Conservation (phyloP, 2,797 vertebrate genomes). For the Hydrocynus forskahlii region DNA sequence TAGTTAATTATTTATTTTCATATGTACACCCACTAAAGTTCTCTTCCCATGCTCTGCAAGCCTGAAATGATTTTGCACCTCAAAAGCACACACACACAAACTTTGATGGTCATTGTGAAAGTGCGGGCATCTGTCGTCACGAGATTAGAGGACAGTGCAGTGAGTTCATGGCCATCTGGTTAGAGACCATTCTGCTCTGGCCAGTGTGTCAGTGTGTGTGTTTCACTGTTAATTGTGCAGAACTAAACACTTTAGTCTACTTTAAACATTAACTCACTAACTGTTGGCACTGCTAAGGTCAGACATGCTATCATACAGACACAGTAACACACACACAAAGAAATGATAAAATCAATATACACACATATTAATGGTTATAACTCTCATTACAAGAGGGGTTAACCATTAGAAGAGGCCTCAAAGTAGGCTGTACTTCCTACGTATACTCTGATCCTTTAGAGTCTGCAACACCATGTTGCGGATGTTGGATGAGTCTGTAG, state of each 20-base stretch:
- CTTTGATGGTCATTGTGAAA: conserved; percentile 3
- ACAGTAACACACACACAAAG: too few relatives aligned
- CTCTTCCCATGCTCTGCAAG: conserved; percentile 29
- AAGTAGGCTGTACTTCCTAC: too few relatives aligned
- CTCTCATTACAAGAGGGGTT: too few relatives aligned
- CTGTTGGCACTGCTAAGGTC: neutral
- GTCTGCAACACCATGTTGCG: too few relatives aligned
- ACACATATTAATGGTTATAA: too few relatives aligned
- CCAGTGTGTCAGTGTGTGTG: neutral
- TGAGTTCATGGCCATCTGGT: conserved; percentile 35
- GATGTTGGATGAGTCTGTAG: too few relatives aligned
- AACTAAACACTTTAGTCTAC: conserved; percentile 40
- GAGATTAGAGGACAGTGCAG: conserved; percentile 34
- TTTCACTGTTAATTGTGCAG: conserved; percentile 45
- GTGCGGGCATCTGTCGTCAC: conserved; percentile 30
- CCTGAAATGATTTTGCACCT: neutral
- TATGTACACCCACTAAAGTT: conserved; percentile 44
- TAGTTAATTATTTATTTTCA: neutral
- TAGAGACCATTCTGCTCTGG: conserved; percentile 25
- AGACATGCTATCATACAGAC: too few relatives aligned
- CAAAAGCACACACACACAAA: conserved; percentile 16
- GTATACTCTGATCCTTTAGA: too few relatives aligned
- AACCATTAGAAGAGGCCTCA: too few relatives aligned
- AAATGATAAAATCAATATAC: too few relatives aligned
- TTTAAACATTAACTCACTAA: conserved; percentile 4